Percentiles rank a stretch among this genome's conserved stretches.
Conservation (phyloP, 2,797 vertebrate genomes). For the Telmatherina bonti region DNA sequence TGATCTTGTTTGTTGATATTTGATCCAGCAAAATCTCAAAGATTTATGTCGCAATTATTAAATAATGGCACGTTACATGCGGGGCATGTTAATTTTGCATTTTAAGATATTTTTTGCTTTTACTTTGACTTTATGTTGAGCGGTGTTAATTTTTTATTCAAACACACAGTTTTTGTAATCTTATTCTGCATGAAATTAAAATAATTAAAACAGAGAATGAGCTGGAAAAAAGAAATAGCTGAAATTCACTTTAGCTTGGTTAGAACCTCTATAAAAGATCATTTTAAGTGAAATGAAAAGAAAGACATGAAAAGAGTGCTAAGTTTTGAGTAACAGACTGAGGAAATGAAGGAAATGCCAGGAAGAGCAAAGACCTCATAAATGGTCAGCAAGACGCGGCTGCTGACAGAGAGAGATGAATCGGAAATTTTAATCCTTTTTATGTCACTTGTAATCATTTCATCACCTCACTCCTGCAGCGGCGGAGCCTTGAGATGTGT, state of each 20-base stretch:
- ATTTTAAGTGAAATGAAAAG: not conserved
- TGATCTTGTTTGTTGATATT: slow-evolving; percentile 16
- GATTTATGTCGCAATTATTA: not conserved
- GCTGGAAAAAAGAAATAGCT: too few relatives aligned
- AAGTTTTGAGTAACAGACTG: not conserved
- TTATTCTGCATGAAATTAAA: too few relatives aligned
- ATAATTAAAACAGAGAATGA: too few relatives aligned
- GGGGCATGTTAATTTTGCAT: too few relatives aligned
- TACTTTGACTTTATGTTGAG: too few relatives aligned
- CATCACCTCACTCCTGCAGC: slow-evolving; percentile 30
- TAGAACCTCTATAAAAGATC: not conserved
- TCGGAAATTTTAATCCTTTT: slow-evolving; percentile 32
- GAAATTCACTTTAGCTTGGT: too few relatives aligned
- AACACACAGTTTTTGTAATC: too few relatives aligned
- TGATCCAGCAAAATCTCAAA: not conserved
- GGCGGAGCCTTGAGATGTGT: slow-evolving; percentile 14
- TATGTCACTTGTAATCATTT: slow-evolving; percentile 45
- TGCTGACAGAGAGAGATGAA: not conserved
- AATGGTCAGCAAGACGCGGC: slow-evolving; percentile 3
- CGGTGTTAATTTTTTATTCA: too few relatives aligned
- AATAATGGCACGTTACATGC: too few relatives aligned
- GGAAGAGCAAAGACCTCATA: not conserved
- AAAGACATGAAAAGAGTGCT: too few relatives aligned
- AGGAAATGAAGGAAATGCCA: not conserved
- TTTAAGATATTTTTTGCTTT: too few relatives aligned